Base-by-base conservation (phyloP, 1,140 invertebrate species). In the Rhysida immarginata region DNA sequence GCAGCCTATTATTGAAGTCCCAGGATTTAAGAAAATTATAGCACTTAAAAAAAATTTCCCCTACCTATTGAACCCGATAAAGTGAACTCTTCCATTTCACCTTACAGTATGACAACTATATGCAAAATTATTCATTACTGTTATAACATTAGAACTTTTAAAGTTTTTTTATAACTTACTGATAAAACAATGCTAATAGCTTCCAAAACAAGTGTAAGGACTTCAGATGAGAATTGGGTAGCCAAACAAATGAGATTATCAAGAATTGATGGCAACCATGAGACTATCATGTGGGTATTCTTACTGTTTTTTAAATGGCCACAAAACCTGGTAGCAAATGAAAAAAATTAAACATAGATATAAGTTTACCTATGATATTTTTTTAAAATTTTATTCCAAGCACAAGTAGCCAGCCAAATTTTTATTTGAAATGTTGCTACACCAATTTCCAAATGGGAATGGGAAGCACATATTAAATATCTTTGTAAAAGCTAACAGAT, bases 181-280 rank as follows among this genome's bases (percentile, higher is more conserved):
- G 77, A 70, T n/a, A 85, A 66, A 54, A 86, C 72, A 42, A 78
- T 70, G 21, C 75, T 74, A 26, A 86, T 69, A 0, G 82, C 77
- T 64, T 87, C 81, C 67, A 87, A 71, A 11, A 81, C 75, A 1
- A 85, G 62, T 1, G 75, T 74, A 1, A 86, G 63, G n/a, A 85
- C 77, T 60, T 79, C 77, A 23, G 75, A 71, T 25, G 76, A 76
- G 54, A 72, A 75, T 62, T 75, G 71, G 20, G 69, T 68, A 24
- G 74, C 73, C 56, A 80, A 67, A 44, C 68, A 63, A 16, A 80
- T 60, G 1, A 79, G 63, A 13, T 72, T 73, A 41, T 79, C 77
- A 27, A 75, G 63, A 21, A 77, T 71, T 27, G 66, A 68, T 18
- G 70, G 67, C 21, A 81, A 64, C 62, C 72, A 72, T n/a, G 75